Percentiles rank a stretch among this genome's conserved stretches.
These are phyloP conservation scores for Gavia stellata DNA, from an alignment of 2,113 vertebrate species.

Conservation along the genomic window DNA sequence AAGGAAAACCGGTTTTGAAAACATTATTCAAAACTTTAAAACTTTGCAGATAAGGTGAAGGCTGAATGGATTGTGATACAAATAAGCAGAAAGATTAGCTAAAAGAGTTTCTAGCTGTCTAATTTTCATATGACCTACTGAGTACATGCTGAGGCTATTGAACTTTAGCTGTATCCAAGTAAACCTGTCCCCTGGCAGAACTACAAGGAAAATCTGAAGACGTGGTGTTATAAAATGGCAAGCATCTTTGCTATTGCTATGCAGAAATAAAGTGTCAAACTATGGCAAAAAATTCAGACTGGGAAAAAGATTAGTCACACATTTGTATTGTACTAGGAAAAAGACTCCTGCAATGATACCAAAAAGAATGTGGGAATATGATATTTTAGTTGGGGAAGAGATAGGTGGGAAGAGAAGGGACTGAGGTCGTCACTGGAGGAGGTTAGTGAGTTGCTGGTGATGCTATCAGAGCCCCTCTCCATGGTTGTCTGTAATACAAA, in stretches of 20 bases:
- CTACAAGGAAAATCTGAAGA: not conserved
- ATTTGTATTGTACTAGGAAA: not conserved
- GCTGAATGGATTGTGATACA: not conserved
- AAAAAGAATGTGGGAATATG: not conserved
- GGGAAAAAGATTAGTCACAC: not conserved
- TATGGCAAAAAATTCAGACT: not conserved
- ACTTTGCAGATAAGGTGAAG: not conserved
- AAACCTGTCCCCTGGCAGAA: not conserved
- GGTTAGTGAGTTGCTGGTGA: not conserved
- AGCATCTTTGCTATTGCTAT: not conserved
- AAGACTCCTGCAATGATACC: not conserved
- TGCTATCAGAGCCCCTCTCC: not conserved
- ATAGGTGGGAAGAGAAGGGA: not conserved
- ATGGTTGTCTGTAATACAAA: not conserved
- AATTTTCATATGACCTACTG: not conserved
- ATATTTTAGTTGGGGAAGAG: not conserved
- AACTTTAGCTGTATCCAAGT: not conserved
- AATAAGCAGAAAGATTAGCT: not conserved
- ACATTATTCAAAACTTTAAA: not conserved
- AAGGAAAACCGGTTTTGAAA: not conserved
- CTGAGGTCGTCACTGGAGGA: not conserved
- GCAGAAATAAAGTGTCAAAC: not conserved
- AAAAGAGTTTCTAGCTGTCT: not conserved
- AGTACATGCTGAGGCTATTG: not conserved
- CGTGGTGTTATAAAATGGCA: not conserved